These are phyloP conservation scores for Palaemon carinicauda DNA, from an alignment of 1,140 invertebrate genomes.

Conservation along the genomic window DNA sequence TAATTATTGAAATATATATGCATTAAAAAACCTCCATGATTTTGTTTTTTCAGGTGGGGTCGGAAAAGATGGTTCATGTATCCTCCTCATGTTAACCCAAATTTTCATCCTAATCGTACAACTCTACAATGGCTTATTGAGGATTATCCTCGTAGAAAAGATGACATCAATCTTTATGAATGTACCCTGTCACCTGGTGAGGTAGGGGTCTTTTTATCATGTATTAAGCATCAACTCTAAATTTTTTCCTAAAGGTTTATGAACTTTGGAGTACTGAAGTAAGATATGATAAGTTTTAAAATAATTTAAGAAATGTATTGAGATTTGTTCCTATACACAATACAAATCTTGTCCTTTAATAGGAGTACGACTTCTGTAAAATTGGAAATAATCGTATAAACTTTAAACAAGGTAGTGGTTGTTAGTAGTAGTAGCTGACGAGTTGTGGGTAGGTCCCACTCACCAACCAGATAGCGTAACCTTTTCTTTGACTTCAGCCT, in stretches of 20 bases:
- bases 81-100: conserved; percentile 50
- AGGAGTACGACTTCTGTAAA: no score
- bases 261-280: background rate
- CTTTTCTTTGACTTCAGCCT: no score
- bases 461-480: no score
- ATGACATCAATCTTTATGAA: conserved; percentile 48
- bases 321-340: no score
- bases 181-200: conserved; percentile 60
- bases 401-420: no score
- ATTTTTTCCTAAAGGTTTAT: background rate
- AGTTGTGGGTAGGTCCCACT: no score
- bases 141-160: conserved; percentile 51
- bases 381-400: no score
- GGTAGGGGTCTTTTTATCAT: conserved; percentile 25
- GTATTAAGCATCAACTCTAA: background rate
- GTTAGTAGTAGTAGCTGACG: no score
- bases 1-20: background rate
- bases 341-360: no score
- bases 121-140: conserved; percentile 60
- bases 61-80: conserved; percentile 60
- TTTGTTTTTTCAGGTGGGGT: conserved; percentile 45
- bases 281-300: background rate
- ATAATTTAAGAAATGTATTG: no score
- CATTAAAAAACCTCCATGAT: background rate
- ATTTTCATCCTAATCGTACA: conserved; percentile 59